These are phyloP conservation scores for Agrotis clavis DNA, from an alignment of 2,888 invertebrate species.

Conservation along the genomic window DNA sequence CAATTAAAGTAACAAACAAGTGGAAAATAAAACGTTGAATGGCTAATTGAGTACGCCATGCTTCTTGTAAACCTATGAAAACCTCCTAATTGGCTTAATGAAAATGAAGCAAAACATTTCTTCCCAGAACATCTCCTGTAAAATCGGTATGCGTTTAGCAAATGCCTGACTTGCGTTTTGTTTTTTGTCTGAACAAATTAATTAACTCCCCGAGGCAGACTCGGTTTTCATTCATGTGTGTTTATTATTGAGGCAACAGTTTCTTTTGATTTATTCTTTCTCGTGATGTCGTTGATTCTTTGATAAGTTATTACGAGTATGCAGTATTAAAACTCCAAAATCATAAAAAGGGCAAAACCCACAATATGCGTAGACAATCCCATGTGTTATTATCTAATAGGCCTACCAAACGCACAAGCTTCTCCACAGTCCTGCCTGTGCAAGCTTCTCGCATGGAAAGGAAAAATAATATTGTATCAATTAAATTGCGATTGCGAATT, in stretches of 20 bases:
- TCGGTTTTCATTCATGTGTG: not conserved
- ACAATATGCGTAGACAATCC: no score
- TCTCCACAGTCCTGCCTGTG: no score
- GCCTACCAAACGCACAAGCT: no score
- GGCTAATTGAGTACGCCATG: not conserved
- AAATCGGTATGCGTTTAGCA: not conserved
- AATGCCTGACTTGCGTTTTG: not conserved
- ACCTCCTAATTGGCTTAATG: not conserved
- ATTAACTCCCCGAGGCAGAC: not conserved
- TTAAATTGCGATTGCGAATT: not conserved
- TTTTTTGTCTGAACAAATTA: not conserved
- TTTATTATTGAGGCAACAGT: no score
- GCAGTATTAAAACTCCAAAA: no score
- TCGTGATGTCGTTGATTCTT: no score
- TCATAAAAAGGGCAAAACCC: no score
- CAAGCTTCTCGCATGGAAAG: no score
- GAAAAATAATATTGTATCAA: no score
- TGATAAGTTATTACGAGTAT: no score
- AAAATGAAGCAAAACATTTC: not conserved
- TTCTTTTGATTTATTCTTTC: no score
- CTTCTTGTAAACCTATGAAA: not conserved
- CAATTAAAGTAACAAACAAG: not conserved
- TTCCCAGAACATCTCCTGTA: not conserved
- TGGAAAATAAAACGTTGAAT: not conserved
- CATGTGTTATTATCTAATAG: no score